phyloP scores from a whole-genome alignment of 1,140 invertebrate genomes.

The Stegodyphus dumicola region DNA sequence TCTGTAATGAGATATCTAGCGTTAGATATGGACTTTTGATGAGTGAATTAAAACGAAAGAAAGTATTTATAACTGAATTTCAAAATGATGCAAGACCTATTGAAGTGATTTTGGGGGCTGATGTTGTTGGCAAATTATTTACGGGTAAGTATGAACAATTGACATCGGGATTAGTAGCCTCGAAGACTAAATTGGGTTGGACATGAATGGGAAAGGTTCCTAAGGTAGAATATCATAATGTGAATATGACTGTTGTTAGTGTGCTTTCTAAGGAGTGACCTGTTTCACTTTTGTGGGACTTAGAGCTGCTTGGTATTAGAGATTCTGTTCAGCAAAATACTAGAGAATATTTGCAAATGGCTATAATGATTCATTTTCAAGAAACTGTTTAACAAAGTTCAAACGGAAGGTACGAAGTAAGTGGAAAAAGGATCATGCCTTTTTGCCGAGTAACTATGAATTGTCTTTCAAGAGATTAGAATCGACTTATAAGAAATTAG shows the following conservation, averaged over 20 bases:
- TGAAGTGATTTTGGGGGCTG: slow-evolving; percentile 4
- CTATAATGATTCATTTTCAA: neutral
- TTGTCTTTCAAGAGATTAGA: too few relatives aligned
- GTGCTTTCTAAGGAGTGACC: slow-evolving; percentile 8
- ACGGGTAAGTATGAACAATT: neutral
- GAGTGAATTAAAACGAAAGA: too few relatives aligned
- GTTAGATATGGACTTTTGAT: too few relatives aligned
- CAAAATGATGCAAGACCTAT: too few relatives aligned
- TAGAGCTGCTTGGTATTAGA: slow-evolving; percentile 2
- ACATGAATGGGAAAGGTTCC: slow-evolving; percentile 19
- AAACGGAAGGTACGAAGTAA: slow-evolving; percentile 1
- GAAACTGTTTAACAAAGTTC: slow-evolving; percentile 2
- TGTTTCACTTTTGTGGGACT: slow-evolving; percentile 15
- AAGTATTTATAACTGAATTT: too few relatives aligned
- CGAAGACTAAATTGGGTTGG: slow-evolving; percentile 13
- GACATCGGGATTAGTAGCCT: neutral
- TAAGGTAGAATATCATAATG: neutral
- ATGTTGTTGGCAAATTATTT: slow-evolving; percentile 25
- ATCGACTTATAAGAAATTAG: slow-evolving; percentile 12
- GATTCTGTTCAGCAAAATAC: neutral
- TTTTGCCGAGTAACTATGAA: neutral
- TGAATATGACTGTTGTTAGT: slow-evolving; percentile 13
- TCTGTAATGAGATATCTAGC: too few relatives aligned
- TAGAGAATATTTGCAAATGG: neutral
- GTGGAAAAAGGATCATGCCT: neutral